These are phyloP conservation scores for Picus viridis DNA, from an alignment of 2,797 vertebrate genomes.

Conservation along the genomic window DNA sequence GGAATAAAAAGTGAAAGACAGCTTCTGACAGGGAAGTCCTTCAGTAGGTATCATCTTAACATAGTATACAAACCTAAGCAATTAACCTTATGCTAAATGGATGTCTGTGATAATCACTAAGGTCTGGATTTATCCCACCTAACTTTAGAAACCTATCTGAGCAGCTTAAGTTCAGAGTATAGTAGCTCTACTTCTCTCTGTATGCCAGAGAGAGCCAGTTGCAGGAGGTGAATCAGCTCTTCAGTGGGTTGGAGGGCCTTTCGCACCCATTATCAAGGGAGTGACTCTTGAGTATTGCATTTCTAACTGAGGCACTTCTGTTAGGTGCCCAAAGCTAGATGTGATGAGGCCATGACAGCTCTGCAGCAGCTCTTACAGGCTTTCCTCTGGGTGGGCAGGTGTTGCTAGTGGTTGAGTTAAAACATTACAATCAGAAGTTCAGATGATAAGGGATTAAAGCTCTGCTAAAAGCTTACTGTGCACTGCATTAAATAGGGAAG, in stretches of 20 bases:
- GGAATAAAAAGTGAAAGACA: not conserved
- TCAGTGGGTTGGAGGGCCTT: not conserved
- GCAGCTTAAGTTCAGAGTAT: constrained; percentile 23
- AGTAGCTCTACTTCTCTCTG: not conserved
- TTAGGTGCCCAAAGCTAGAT: not conserved
- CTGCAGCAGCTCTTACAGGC: not conserved
- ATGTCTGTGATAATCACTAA: constrained; percentile 21
- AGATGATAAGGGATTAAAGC: constrained; percentile 63
- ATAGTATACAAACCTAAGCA: not conserved
- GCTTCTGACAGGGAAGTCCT: not conserved
- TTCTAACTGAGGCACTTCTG: not conserved
- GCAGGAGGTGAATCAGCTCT: not conserved
- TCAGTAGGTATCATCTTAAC: not conserved
- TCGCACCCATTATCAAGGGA: not conserved
- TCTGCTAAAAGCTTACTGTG: not conserved
- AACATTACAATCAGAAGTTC: not conserved
- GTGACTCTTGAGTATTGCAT: accelerated
- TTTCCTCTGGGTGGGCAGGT: not conserved
- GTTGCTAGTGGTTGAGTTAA: not conserved
- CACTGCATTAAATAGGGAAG: not conserved
- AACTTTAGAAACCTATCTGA: constrained; percentile 65
- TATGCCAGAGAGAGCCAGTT: not conserved
- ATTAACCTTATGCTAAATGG: constrained; percentile 14
- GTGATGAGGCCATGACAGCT: not conserved
- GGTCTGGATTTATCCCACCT: constrained; percentile 53